Evolutionary conservation across 2,888 invertebrate genomes (phyloP).

Genomic region (Trachelus iudaicus): DNA sequence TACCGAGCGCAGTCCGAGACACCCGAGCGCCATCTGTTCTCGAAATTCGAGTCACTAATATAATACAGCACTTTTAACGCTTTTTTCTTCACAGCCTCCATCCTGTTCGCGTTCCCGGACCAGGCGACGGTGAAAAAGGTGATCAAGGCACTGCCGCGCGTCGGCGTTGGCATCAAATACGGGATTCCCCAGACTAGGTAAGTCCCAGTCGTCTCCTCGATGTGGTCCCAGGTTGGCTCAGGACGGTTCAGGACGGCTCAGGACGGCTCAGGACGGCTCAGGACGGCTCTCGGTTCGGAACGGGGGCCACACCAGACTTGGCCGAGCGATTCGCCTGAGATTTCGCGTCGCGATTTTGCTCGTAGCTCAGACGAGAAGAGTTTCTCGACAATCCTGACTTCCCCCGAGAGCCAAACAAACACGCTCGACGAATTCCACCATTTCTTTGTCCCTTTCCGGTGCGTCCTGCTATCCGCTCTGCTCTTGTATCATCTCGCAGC

Average conservation of each 20-base stretch:
- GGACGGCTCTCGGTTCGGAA: no score
- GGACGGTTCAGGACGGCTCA: neutral
- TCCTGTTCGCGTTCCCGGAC: slow-evolving; percentile 98
- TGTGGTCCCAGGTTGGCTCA: neutral
- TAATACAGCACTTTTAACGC: slow-evolving; percentile 38
- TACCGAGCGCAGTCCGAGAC: neutral
- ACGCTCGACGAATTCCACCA: slow-evolving; percentile 53
- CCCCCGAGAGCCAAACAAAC: slow-evolving; percentile 36
- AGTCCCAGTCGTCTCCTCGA: slow-evolving; percentile 42
- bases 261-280: neutral
- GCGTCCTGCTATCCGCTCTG: slow-evolving; percentile 2
- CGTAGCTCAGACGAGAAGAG: neutral
- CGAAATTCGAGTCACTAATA: slow-evolving; percentile 23
- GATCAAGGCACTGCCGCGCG: slow-evolving; percentile 95
- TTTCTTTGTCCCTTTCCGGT: slow-evolving; percentile 51
- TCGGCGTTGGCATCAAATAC: slow-evolving; percentile 99
- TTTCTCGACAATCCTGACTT: slow-evolving; percentile 22
- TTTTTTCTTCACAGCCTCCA: slow-evolving; percentile 82
- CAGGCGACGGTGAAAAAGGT: slow-evolving; percentile 98
- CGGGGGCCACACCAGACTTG: neutral
- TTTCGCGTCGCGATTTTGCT: neutral
- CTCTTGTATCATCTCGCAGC: slow-evolving; percentile 10
- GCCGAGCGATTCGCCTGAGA: neutral
- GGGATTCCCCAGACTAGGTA: slow-evolving; percentile 98
- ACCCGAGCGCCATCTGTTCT: slow-evolving; percentile 9